Base-by-base conservation (phyloP, 2,113 vertebrate genomes). In the Ancistrus triradiatus region DNA sequence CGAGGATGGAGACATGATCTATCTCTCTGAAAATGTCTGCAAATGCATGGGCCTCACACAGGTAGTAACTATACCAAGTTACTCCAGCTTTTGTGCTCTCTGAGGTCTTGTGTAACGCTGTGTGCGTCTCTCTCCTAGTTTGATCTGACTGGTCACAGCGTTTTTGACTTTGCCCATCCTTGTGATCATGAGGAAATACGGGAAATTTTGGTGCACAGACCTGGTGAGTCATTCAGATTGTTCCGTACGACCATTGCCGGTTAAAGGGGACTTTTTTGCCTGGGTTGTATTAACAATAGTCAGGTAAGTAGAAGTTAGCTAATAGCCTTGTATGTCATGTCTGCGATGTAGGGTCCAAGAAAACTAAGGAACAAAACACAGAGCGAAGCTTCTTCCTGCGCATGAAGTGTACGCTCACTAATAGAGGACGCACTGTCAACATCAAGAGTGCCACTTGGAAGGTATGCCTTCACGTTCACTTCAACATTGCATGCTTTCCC, bases 401-500 rank as follows among this genome's bases (percentile, higher is more conserved):
- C 73, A 97, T 99, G 96, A 99, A 99, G 73, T 99, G 96, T 73
- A 99, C 96, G 0, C 84, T 99, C 56, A 99, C 96, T 13, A 99
- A 93, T 84, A 85, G 96, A 43, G 95, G 96, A 24, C 91, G 95
- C 79, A 99, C 95, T 10, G 96, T 99, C 83, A 99, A 99, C 48
- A 92, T 99, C 66, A 99, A 99, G 77, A 98, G 95, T 59, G 92
- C 96, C 63, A 94, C 96, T 0, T 99, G 96, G 96, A 99, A 99
- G 91, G 96, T 95, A 84, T 68, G 53, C 25, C 18, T 7, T 3
- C 4, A 14, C 22, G 21, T 63, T 61, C 4, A 35, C 50, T 19
- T 21, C 18, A 50, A 13, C 8, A 17, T n/a, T 21, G 7, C 25
- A 52, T 19, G 25, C 10, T 46, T 15, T 22, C 1, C 11, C 37